A percentile compares a stretch with the other conserved stretches of the same genome.
phyloP scores from a whole-genome alignment of 2,113 vertebrate species.

The Myiagra hebetior region DNA sequence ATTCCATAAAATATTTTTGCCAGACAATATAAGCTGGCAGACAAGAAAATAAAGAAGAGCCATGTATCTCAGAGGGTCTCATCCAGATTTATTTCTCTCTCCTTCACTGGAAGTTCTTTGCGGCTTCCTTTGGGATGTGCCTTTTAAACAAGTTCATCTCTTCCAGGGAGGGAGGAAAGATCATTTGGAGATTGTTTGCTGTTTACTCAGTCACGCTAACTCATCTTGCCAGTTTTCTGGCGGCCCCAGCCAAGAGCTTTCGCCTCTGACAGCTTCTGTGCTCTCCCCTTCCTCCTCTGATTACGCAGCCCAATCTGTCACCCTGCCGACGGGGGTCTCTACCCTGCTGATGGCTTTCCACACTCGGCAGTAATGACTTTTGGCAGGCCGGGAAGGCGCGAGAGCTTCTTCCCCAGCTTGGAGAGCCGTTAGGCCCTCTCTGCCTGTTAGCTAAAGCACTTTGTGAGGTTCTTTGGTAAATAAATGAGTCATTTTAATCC shows the following conservation, averaged over 20 bases:
- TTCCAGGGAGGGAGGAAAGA: constrained; percentile 62
- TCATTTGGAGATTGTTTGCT: constrained; percentile 78
- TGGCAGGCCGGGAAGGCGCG: constrained; percentile 87
- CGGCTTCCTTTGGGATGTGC: constrained; percentile 29
- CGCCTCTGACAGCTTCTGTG: constrained; percentile 85
- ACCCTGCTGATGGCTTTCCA: constrained; percentile 96
- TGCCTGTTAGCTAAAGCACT: constrained; percentile 91
- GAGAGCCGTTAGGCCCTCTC: constrained; percentile 75
- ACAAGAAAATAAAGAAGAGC: constrained; percentile 26
- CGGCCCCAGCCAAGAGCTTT: constrained; percentile 87
- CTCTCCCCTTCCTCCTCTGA: constrained; percentile 87
- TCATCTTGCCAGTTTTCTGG: constrained; percentile 91
- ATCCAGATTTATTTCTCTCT: constrained; percentile 45
- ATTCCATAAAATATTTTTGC: constrained; percentile 57
- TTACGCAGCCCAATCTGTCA: constrained; percentile 98
- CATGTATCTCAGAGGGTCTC: constrained; percentile 30
- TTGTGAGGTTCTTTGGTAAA: constrained; percentile 97
- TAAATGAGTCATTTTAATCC: constrained; percentile 99
- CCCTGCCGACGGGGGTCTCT: constrained; percentile 88
- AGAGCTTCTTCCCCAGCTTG: constrained; percentile 73
- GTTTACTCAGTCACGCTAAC: constrained; percentile 81
- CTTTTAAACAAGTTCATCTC: constrained; percentile 65
- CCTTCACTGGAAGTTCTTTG: constrained; percentile 39
- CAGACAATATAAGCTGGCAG: constrained; percentile 50
- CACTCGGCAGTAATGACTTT: constrained; percentile 96